phyloP scores from a whole-genome alignment of 2,888 invertebrate species.

The Cryptocephalus primarius region DNA sequence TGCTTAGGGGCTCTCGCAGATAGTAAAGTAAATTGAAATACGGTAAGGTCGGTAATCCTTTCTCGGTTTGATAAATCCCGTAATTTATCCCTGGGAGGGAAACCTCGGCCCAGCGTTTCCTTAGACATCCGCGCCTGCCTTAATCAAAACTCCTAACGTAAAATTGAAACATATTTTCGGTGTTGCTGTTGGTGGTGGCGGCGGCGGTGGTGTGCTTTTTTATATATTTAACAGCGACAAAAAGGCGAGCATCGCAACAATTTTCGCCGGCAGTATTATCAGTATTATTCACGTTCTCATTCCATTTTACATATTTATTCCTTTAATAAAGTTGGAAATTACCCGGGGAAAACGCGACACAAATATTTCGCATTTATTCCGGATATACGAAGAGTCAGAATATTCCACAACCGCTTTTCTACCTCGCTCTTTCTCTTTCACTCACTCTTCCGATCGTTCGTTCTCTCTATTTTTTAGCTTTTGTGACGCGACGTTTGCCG shows the following conservation, averaged over 20 bases:
- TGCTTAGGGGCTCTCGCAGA: too few relatives aligned
- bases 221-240: neutral
- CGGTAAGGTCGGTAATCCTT: neutral
- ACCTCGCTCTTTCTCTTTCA: too few relatives aligned
- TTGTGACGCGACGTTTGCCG: too few relatives aligned
- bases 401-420: too few relatives aligned
- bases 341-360: slow-evolving; percentile 16
- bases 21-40: too few relatives aligned
- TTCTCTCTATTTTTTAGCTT: too few relatives aligned
- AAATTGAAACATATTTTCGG: neutral
- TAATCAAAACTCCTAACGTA: neutral
- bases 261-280: slow-evolving; percentile 4
- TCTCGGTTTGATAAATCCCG: neutral
- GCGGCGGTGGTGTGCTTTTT: neutral
- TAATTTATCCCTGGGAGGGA: neutral
- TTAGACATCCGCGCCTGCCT: neutral
- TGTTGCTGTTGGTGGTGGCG: neutral
- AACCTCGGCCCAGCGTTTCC: neutral
- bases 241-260: neutral
- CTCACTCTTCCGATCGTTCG: too few relatives aligned
- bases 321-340: slow-evolving; percentile 27
- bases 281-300: slow-evolving; percentile 22
- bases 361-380: slow-evolving; percentile 6
- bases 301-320: slow-evolving; percentile 27
- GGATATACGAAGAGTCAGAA: too few relatives aligned